Percentiles rank a stretch among this genome's conserved stretches.
Conservation (phyloP, 1,140 invertebrate species). For the Lepidurus couesii region DNA sequence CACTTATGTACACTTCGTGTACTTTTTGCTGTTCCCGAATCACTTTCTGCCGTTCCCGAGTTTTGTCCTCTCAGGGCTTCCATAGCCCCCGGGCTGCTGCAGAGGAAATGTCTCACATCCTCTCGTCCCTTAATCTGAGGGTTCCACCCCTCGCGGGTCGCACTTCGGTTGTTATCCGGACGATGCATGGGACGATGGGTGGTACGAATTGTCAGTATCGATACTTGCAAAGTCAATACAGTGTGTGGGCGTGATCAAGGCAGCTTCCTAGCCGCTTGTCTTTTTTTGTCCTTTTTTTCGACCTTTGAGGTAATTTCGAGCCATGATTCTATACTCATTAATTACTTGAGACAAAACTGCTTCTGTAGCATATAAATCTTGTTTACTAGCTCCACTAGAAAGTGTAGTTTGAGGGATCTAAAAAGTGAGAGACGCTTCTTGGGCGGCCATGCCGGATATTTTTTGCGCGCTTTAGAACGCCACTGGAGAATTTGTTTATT, state of each 20-base stretch:
- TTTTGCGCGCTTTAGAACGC: conserved; percentile 21
- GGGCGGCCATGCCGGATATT: conserved; percentile 17
- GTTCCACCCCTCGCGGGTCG: no score
- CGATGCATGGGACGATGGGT: no score
- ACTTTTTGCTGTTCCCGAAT: no score
- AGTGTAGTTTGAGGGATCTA: background rate
- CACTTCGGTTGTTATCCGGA: background rate
- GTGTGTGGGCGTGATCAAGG: conserved; percentile 10
- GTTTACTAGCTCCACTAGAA: background rate
- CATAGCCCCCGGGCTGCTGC: no score
- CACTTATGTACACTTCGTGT: no score
- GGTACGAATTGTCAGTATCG: background rate
- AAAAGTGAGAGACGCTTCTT: conserved; percentile 6
- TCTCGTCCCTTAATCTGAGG: no score
- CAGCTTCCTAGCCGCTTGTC: conserved; percentile 13
- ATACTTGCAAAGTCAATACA: background rate
- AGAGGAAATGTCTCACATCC: no score
- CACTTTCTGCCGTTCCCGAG: no score
- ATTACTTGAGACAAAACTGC: background rate
- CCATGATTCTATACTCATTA: background rate
- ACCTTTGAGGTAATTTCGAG: background rate
- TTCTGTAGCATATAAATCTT: background rate
- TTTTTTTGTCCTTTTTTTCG: conserved; percentile 22
- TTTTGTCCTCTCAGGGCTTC: no score
- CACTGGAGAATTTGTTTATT: background rate